Base-by-base conservation (phyloP, 2,113 vertebrate genomes). In the Neoarius graeffei region DNA sequence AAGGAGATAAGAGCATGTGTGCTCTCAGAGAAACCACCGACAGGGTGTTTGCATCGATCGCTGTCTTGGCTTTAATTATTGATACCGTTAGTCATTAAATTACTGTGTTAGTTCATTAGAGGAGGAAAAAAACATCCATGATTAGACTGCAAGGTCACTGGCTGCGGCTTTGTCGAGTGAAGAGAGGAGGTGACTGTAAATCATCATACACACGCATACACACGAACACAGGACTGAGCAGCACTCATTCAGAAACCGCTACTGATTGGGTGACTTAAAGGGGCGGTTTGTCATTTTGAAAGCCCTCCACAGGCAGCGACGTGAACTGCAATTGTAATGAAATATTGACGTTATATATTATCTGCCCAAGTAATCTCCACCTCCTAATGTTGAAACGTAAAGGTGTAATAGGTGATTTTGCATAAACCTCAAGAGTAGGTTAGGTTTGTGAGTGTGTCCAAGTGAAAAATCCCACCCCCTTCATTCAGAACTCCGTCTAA, bases 31-130 rank as follows among this genome's bases (percentile, higher is more conserved):
- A 71, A 30, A n/a, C 54, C 23, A 84, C 87, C 25, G 14, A 66
- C 64, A 77, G 17, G 19, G 57, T 79, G 48, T 85, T 86, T 85
- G 83, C 84, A 94, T 93, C 87, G 91, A 94, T 94, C 88, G 86
- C 83, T 84, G 89, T 84, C 87, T 93, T 89, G 84, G 82, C 89
- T 93, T 93, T 91, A 94, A 94, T 95, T 92, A 95, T 93, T 82
- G 66, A 89, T 87, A 89, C 90, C 85, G 91, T 77, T 81, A 77
- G 83, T 90, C 88, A 81, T 85, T 91, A 35, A 93, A 91, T 91
- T 85, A 92, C 88, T 89, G 71, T 50, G 87, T 71, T 76, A 88
- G 89, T 91, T 94, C 88, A 91, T 94, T 93, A 92, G 73, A 74
- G 79, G n/a, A 62, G 11, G 9, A 50, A 64, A 23, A 50, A 62